Evolutionary conservation across 2,888 invertebrate species (phyloP), one percentile per base, ranked within the genome.

Genomic region (Scrobipalpa atriplicella): DNA sequence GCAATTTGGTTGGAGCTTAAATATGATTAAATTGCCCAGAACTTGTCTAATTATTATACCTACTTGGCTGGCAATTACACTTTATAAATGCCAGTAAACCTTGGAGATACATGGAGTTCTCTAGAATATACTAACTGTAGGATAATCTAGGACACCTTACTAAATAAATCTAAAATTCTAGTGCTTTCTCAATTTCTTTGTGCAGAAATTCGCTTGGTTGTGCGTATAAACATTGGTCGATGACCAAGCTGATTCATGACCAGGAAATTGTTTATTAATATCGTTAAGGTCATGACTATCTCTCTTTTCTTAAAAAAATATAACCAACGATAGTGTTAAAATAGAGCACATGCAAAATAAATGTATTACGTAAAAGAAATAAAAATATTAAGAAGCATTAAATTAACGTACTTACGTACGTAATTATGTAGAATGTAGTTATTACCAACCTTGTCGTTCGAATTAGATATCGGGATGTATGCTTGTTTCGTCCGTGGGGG

Each of bases 211-310:
- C 29, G 29, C 29, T 16, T 47, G 47, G 3, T 10, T 47, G 13
- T 13, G 43, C 11, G 39, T 13, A 13, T 43, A n/a, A 16, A 43
- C 47, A 47, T 3, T 16, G n/a, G 47, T 16, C 47, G 8, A 16
- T 47, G 47, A 16, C 47, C 16, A 3, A 47, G 47, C 10, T 38
- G 21, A 47, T 13, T 29, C 52, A 51, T 13, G 47, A 39, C 60
- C 36, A 67, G 69, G 70, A 69, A 67, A 71, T 67, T 62, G 62
- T 66, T 69, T 68, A 70, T 64, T 67, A 75, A 75, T 47, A 47
- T 47, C n/a, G 47, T 3, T 47, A 47, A 47, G 47, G 47, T 47
- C 47, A 43, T 43, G 29, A 47, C 47, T 47, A 2, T 47, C 16
- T 7, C 47, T n/a, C 47, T 47, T 47, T 16, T 47, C 19, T 54